Evolutionary conservation across 35 echinoderm and acorn worm genomes (phyloP).

Genomic region (Apostichopus parvimensis): DNA sequence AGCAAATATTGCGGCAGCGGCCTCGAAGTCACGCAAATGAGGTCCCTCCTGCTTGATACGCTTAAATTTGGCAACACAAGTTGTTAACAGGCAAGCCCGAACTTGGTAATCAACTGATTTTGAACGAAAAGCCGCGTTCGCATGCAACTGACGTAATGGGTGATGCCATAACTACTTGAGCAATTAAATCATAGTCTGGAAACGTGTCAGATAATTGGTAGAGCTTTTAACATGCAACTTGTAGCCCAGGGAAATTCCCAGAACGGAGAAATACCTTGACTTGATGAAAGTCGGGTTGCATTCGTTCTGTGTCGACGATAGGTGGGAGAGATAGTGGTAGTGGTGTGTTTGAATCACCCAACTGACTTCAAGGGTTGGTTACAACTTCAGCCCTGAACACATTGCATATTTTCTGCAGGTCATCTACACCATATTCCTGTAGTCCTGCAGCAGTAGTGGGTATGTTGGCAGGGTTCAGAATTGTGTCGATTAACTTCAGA

Average conservation of each 20-base stretch:
- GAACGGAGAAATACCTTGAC: background rate
- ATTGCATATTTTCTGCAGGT: too few species aligned
- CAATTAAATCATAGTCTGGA: background rate
- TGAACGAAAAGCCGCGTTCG: conserved; percentile 1
- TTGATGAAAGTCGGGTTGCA: background rate
- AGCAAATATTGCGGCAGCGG: background rate
- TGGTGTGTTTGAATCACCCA: background rate
- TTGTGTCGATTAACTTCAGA: too few species aligned
- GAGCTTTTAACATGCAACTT: background rate
- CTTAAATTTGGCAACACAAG: background rate
- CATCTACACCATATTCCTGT: too few species aligned
- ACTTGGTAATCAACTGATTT: background rate
- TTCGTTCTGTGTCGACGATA: background rate
- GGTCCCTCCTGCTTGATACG: background rate
- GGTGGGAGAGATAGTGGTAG: background rate
- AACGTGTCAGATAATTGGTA: background rate
- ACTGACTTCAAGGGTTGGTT: background rate
- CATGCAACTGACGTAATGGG: background rate
- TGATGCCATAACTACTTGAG: background rate
- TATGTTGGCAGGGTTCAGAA: too few species aligned
- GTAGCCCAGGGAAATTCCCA: background rate
- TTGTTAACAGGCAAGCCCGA: background rate
- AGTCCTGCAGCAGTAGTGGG: too few species aligned
- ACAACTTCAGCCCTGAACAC: too few species aligned
- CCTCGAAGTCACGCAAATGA: background rate